Base-by-base conservation (phyloP, 1,140 invertebrate species). In the Vanessa atalanta region DNA sequence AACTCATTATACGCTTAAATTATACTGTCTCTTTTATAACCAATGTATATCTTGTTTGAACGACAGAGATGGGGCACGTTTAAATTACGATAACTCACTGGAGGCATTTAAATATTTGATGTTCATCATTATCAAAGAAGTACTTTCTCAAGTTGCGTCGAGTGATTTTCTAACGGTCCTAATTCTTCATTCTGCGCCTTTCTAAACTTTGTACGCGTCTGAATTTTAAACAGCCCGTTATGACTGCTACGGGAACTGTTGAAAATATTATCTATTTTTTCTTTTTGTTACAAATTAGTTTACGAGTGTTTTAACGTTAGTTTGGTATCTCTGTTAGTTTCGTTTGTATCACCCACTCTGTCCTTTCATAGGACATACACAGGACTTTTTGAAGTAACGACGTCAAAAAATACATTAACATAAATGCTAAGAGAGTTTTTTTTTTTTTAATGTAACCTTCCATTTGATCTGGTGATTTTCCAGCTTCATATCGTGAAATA, bases 161-260 rank as follows among this genome's bases (percentile, higher is more conserved):
- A 53, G 50, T 53, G 50, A 53, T 53, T 53, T 53, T 4, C 50
- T 53, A 53, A 53, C n/a, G 50, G n/a, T 53, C 50, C 4, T 53
- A 53, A 50, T 53, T 53, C n/a, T 53, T 53, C n/a, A 53, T 53
- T 20, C 50, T 4, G 7, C 50, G n/a, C 8, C 15, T 53, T 53
- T 53, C n/a, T 53, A 53, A 53, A 53, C 50, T 53, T 53, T 53
- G 50, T 1, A 53, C 50, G 50, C 15, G 50, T 53, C 50, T 53
- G 50, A n/a, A 53, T 53, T 53, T 53, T 53, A 16, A 53, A 53
- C 50, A 53, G 50, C 6, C n/a, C 50, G n/a, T 53, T 53, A 16
- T 53, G 50, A n/a, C 14, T 53, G 50, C 16, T 53, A 53, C 20
- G n/a, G 50, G 50, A 53, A 9, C 37, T 7, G 37, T 43, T 43